A percentile compares a stretch with the other conserved stretches of the same genome.
Conservation (phyloP, 2,113 vertebrate genomes). For the Illadopsis cleaveri region DNA sequence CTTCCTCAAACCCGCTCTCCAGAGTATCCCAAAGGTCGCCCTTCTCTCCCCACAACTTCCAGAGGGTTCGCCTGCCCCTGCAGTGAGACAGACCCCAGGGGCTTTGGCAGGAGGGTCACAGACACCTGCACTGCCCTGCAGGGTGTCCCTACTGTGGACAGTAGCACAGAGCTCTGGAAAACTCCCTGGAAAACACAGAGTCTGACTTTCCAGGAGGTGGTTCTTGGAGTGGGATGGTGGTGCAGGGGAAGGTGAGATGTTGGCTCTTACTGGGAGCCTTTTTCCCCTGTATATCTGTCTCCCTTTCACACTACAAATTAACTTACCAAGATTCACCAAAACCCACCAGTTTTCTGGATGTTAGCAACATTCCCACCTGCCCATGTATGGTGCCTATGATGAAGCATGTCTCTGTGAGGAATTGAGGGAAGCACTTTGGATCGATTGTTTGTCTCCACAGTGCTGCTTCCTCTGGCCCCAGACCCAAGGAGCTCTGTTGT, state of each 20-base stretch:
- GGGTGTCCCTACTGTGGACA: rapidly evolving
- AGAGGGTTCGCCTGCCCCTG: neutral
- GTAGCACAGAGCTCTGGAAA: neutral
- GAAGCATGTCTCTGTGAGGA: neutral
- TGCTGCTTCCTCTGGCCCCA: neutral
- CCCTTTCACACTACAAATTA: neutral
- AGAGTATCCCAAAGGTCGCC: neutral
- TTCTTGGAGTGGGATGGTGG: rapidly evolving
- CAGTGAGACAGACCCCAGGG: neutral
- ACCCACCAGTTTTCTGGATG: neutral
- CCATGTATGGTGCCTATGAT: rapidly evolving
- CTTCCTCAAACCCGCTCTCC: rapidly evolving
- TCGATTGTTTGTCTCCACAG: neutral
- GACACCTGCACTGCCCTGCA: neutral
- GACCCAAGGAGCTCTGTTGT: neutral
- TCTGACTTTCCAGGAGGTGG: neutral
- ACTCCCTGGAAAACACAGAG: neutral
- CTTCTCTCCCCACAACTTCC: rapidly evolving
- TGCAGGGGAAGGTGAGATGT: neutral
- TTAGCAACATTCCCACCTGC: neutral
- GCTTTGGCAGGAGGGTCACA: neutral
- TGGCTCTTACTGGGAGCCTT: neutral
- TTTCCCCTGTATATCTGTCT: rapidly evolving
- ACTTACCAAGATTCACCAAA: neutral
- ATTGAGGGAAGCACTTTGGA: neutral